Evolutionary conservation across 2,113 vertebrate genomes (phyloP).

Genomic region (Malurus alboscapulatus): DNA sequence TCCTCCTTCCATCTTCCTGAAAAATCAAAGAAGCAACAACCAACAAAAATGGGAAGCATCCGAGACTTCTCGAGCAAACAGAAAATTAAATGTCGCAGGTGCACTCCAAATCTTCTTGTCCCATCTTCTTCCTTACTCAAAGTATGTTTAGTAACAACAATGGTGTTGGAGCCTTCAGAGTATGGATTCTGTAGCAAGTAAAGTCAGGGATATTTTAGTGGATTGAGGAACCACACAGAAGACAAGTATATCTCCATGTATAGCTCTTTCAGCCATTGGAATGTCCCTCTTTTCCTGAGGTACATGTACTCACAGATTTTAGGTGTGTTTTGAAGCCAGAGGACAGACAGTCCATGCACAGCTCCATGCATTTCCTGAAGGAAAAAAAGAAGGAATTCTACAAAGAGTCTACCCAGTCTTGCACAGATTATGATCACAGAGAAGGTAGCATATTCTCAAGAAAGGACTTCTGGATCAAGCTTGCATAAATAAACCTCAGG

Average conservation of each 20-base stretch:
- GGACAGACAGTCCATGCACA: no score
- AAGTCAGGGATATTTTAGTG: neutral
- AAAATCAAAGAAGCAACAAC: neutral
- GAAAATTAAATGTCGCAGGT: neutral
- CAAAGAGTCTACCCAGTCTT: neutral
- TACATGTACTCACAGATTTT: neutral
- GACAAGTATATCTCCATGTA: neutral
- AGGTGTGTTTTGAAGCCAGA: neutral
- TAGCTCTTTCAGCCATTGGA: neutral
- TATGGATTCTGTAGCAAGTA: neutral
- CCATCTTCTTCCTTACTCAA: neutral
- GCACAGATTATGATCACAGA: neutral
- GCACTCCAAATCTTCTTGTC: neutral
- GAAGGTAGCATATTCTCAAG: neutral
- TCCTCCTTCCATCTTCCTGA: neutral
- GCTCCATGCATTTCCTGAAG: neutral
- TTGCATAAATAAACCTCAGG: conserved; percentile 27
- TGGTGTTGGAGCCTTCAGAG: neutral
- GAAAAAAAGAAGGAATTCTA: neutral
- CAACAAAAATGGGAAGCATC: neutral
- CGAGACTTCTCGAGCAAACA: neutral
- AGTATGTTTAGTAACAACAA: neutral
- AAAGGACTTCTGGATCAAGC: neutral
- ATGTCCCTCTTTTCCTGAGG: neutral
- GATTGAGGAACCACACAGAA: neutral